Percentiles rank a stretch among this genome's conserved stretches.
phyloP scores from a whole-genome alignment of 2,888 invertebrate species.

The Siphonodentalium dalli region DNA sequence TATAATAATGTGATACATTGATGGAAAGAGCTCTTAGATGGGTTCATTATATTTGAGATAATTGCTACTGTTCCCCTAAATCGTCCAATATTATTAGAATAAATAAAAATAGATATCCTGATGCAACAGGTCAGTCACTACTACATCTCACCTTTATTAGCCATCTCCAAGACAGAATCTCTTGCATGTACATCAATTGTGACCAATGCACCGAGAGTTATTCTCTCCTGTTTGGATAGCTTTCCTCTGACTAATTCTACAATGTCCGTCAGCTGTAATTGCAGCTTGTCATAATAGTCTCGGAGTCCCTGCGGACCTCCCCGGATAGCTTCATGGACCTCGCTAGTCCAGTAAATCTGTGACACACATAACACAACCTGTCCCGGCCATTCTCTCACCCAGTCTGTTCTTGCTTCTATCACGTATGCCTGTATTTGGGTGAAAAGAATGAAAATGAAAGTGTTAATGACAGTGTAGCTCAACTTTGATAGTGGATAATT shows the following conservation, averaged over 20 bases:
- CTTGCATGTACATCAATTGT: constrained; percentile 92
- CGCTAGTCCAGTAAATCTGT: constrained; percentile 84
- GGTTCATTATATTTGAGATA: too few species aligned
- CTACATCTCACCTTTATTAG: constrained; percentile 57
- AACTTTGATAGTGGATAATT: too few species aligned
- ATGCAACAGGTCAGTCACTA: too few species aligned
- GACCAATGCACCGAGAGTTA: constrained; percentile 87
- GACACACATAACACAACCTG: constrained; percentile 82
- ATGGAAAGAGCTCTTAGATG: too few species aligned
- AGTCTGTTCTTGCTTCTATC: constrained; percentile 70
- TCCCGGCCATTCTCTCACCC: constrained; percentile 93
- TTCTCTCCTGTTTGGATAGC: constrained; percentile 83
- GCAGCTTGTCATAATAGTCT: constrained; percentile 70
- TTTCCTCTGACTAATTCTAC: constrained; percentile 83
- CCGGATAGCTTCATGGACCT: constrained; percentile 78
- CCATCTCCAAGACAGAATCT: constrained; percentile 77
- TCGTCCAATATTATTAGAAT: too few species aligned
- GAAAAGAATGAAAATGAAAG: too few species aligned
- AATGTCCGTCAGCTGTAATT: constrained; percentile 76
- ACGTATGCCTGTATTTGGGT: constrained; percentile 55
- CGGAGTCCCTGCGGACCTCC: constrained; percentile 70
- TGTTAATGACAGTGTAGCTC: too few species aligned
- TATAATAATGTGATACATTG: too few species aligned
- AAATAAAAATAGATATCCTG: too few species aligned
- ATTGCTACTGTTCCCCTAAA: too few species aligned